Percentiles rank a stretch among this genome's conserved stretches.
These are phyloP conservation scores for Bombus haemorrhoidalis DNA, from an alignment of 1,140 invertebrate genomes.

Conservation along the genomic window DNA sequence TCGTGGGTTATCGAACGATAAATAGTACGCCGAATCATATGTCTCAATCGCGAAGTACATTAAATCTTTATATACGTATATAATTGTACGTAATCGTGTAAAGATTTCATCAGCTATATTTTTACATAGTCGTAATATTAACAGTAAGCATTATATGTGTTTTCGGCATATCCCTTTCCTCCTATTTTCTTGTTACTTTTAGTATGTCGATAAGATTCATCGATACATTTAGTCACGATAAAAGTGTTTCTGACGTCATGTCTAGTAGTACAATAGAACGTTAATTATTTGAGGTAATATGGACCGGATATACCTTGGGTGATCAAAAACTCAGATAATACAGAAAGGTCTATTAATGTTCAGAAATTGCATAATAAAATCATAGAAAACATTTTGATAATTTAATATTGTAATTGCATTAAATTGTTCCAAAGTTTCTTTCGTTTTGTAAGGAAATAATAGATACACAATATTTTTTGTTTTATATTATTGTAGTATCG, in stretches of 20 bases:
- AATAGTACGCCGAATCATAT: not conserved
- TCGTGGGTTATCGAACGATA: conserved; percentile 12
- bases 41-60: not conserved
- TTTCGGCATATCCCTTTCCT: not conserved
- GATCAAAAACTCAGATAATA: too few species aligned
- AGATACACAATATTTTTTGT: not conserved
- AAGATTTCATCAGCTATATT: not conserved
- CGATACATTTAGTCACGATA: not conserved
- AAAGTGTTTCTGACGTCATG: not conserved
- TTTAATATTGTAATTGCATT: too few species aligned
- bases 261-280: not conserved
- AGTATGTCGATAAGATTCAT: not conserved
- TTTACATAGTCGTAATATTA: not conserved
- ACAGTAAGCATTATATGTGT: not conserved
- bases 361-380: too few species aligned
- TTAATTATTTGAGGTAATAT: too few species aligned
- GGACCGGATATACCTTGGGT: too few species aligned
- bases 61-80: not conserved
- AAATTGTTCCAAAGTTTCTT: not conserved
- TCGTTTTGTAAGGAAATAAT: too few species aligned
- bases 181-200: not conserved
- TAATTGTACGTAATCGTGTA: not conserved
- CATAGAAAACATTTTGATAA: too few species aligned
- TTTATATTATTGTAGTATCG: too few species aligned
- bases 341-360: too few species aligned